Evolutionary conservation across 2,113 vertebrate genomes (phyloP).

Genomic region (Periophthalmodon schlosseri): DNA sequence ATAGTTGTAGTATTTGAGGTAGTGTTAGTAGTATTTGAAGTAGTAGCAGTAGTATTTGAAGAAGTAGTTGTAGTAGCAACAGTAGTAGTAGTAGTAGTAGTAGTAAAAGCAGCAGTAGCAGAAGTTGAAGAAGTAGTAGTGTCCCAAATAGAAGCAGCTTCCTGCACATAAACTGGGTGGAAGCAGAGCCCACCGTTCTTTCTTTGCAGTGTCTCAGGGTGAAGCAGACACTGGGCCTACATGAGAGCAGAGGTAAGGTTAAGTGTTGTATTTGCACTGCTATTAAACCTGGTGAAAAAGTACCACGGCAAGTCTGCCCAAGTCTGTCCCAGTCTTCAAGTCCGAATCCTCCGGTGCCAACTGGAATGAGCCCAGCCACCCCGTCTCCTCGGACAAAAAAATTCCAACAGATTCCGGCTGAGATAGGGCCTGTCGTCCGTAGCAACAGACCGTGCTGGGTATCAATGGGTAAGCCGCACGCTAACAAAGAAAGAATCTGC

Average conservation of each 20-base stretch:
- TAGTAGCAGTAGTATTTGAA: too few species aligned
- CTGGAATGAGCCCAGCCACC: slow-evolving; percentile 43
- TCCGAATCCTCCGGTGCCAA: neutral
- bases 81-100: too few species aligned
- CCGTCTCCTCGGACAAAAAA: slow-evolving; percentile 16
- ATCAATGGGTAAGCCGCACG: slow-evolving; percentile 68
- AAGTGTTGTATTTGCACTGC: slow-evolving; percentile 68
- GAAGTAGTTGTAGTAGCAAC: too few species aligned
- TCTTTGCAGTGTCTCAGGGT: too few species aligned
- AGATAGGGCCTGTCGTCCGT: slow-evolving; percentile 67
- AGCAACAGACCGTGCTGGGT: slow-evolving; percentile 72
- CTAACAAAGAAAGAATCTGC: slow-evolving; percentile 69
- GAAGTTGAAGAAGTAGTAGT: too few species aligned
- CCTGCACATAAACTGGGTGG: slow-evolving; percentile 35
- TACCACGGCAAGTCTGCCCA: slow-evolving; percentile 1
- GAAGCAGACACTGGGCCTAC: slow-evolving; percentile 44
- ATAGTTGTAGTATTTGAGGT: too few species aligned
- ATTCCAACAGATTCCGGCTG: slow-evolving; percentile 60
- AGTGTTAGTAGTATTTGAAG: too few species aligned
- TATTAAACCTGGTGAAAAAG: slow-evolving; percentile 57
- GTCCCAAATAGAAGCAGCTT: neutral
- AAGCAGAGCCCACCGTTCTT: slow-evolving; percentile 52
- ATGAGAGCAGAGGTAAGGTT: slow-evolving; percentile 61
- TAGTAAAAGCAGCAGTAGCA: too few species aligned
- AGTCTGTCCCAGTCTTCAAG: slow-evolving; percentile 40